Conservation (phyloP, 2,888 invertebrate genomes). For the Meteorus cinctellus region DNA sequence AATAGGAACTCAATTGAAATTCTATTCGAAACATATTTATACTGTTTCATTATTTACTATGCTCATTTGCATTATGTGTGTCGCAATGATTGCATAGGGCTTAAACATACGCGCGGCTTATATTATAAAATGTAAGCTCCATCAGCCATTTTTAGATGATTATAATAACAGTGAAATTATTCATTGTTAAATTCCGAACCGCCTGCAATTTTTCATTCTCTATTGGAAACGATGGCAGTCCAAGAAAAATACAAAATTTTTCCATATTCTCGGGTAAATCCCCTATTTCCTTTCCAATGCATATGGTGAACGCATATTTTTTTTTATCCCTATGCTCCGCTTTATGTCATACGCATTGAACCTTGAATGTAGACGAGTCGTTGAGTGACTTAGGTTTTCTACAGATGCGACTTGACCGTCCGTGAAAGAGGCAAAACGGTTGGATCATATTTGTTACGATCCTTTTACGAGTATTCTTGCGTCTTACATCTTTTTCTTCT, state of each 20-base stretch:
- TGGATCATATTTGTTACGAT: slow-evolving; percentile 34
- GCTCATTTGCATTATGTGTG: slow-evolving; percentile 12
- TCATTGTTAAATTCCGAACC: slow-evolving; percentile 1
- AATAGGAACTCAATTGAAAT: not conserved
- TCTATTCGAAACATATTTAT: slow-evolving; percentile 20
- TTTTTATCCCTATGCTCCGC: not conserved
- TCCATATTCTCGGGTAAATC: not conserved
- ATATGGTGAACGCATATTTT: not conserved
- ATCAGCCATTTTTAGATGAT: slow-evolving; percentile 28
- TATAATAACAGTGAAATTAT: slow-evolving; percentile 31
- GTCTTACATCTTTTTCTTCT: slow-evolving; percentile 14
- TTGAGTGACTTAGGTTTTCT: not conserved
- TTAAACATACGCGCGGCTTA: slow-evolving; percentile 16
- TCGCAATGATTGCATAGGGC: slow-evolving; percentile 8
- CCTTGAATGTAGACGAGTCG: not conserved
- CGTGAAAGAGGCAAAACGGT: not conserved
- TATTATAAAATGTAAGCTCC: slow-evolving; percentile 23
- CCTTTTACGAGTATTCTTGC: slow-evolving; percentile 29
- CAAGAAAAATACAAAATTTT: too few relatives aligned
- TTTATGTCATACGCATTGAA: not conserved
- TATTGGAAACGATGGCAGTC: too few relatives aligned
- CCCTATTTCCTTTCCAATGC: not conserved
- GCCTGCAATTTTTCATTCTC: too few relatives aligned
- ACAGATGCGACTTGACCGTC: slow-evolving; percentile 13
- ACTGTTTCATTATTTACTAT: slow-evolving; percentile 35